Conservation (phyloP, 2,888 invertebrate species). For the Apodemia zela region DNA sequence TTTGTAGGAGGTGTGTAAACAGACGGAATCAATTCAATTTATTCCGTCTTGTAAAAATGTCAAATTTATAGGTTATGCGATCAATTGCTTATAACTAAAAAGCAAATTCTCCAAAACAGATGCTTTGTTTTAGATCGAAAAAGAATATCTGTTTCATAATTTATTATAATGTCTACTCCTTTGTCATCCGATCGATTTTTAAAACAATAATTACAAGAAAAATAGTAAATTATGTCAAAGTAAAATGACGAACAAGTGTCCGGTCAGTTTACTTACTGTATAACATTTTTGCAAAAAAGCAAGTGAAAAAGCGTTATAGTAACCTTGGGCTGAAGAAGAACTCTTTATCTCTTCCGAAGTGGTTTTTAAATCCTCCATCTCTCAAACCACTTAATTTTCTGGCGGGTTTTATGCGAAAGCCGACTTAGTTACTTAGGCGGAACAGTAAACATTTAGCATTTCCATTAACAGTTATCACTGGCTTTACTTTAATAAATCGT, state of each 20-base stretch:
- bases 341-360: slow-evolving; percentile 42
- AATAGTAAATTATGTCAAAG: slow-evolving; percentile 16
- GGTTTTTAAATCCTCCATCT: slow-evolving; percentile 54
- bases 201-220: slow-evolving; percentile 18
- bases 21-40: background rate
- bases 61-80: slow-evolving; percentile 6
- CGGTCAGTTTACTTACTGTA: slow-evolving; percentile 7
- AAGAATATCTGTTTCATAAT: background rate
- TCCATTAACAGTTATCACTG: slow-evolving; percentile 34
- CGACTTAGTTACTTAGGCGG: slow-evolving; percentile 59
- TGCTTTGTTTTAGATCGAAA: background rate
- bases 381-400: slow-evolving; percentile 46
- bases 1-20: too few relatives aligned
- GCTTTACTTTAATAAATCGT: slow-evolving; percentile 6
- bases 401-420: slow-evolving; percentile 55
- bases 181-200: slow-evolving; percentile 19
- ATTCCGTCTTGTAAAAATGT: background rate
- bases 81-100: background rate
- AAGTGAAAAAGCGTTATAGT: slow-evolving; percentile 30
- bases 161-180: background rate
- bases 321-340: slow-evolving; percentile 46
- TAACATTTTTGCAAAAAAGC: slow-evolving; percentile 35
- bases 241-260: slow-evolving; percentile 17
- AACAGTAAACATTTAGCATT: slow-evolving; percentile 45
- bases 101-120: too few relatives aligned